Base-by-base conservation (phyloP, 2,797 vertebrate genomes). In the Hybognathus amarus region DNA sequence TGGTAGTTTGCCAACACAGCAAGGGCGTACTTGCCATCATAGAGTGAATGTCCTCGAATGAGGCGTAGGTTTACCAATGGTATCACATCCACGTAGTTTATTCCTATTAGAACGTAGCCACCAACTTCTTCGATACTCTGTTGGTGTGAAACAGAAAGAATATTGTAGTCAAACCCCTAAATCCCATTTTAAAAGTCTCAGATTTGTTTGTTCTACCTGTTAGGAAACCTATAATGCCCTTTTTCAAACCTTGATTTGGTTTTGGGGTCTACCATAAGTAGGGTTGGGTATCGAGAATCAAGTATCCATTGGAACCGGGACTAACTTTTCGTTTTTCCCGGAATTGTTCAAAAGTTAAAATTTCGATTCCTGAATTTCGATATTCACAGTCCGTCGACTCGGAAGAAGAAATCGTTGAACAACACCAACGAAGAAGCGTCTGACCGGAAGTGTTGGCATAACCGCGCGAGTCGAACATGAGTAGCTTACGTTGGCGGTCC, bases 101-200 rank as follows among this genome's bases (percentile, higher is more conserved):
- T 92, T 0, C 96, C 97, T 0, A 99, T 96, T 82, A 99, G 95
- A 11, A 98, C 96, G 0, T 99, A 98, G 76, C 98, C 98, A 0
- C 95, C 94, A 2, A 99, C 98, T 86, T 99, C 98, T 91, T 96
- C 94, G 86, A 99, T 97, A 0, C 93, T 95, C 98, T 99, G 89
- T 63, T 68, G 38, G 61, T 8, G 30, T 8, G 22, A 64, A 7
- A 79, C 3, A 64, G 20, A 56, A 61, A n/a, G 6, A 15, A 70
- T 56, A 40, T 54, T 38, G 11, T 5, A 13, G 61, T 80, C 79
- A 80, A 8, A 7, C 27, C 27, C 20, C 6, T 50, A 71, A 73
- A 33, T 50, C 6, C 70, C 18, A 52, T 38, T 74, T 36, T 15
- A 36, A 54, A 54, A n/a, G 5, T n/a, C 47, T 54, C 30, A 10